A percentile compares a stretch with the other conserved stretches of the same genome.
phyloP scores from a whole-genome alignment of 2,113 vertebrate genomes.

The Fregata magnificens region DNA sequence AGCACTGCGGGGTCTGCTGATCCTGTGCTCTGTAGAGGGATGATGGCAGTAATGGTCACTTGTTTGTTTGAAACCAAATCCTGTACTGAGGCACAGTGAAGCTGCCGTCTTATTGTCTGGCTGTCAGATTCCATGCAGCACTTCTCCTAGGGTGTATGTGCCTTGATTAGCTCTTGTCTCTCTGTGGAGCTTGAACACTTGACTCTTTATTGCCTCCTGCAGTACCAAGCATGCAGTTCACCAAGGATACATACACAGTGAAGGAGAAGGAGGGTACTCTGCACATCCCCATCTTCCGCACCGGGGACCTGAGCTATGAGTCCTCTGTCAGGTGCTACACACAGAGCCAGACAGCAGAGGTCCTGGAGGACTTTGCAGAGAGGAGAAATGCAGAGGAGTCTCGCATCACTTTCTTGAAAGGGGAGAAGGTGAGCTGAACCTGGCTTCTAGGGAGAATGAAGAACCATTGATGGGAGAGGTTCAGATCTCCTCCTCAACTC shows the following conservation, averaged over 20 bases:
- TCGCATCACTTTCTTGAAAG: conserved; percentile 87
- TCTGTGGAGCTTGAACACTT: neutral
- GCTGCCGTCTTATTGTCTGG: neutral
- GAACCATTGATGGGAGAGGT: neutral
- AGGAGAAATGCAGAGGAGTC: conserved; percentile 88
- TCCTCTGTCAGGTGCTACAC: conserved; percentile 94
- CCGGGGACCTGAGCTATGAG: conserved; percentile 88
- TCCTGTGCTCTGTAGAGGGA: neutral
- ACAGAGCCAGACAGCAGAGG: conserved; percentile 83
- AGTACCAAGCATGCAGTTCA: conserved; percentile 99
- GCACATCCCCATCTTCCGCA: conserved; percentile 84
- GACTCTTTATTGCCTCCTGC: neutral
- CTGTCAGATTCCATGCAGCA: neutral
- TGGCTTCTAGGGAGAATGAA: neutral
- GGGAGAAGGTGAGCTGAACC: conserved; percentile 84
- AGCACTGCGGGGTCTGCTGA: neutral
- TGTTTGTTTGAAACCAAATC: neutral
- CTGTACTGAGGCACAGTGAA: neutral
- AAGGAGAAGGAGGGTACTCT: conserved; percentile 86
- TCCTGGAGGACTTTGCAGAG: conserved; percentile 90
- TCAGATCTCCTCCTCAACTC: neutral
- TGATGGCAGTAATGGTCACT: neutral
- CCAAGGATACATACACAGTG: conserved; percentile 79
- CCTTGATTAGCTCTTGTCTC: neutral
- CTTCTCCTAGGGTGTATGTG: neutral